phyloP scores from a whole-genome alignment of 2,113 vertebrate genomes.

The Melanerpes formicivorus region DNA sequence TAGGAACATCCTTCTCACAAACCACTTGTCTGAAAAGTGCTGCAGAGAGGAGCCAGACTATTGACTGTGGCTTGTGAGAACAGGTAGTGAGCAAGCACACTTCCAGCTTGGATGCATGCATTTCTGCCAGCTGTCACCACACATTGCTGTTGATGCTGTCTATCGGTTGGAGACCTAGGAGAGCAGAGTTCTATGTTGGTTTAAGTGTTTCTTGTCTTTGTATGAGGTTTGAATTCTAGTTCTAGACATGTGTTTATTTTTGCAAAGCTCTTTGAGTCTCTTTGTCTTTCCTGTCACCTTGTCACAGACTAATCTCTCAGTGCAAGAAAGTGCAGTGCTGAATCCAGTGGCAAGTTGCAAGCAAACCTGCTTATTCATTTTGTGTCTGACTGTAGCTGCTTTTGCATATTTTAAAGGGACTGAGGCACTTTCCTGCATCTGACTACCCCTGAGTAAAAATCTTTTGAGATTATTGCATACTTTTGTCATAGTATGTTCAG shows the following conservation, averaged over 20 bases:
- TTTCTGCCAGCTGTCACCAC: neutral
- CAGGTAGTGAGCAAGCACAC: neutral
- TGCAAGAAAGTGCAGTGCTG: neutral
- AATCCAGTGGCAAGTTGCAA: neutral
- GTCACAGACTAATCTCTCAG: neutral
- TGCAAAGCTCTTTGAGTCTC: neutral
- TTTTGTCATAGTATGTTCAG: neutral
- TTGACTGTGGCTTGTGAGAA: neutral
- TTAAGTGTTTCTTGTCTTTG: neutral
- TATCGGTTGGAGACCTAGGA: neutral
- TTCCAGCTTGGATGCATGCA: neutral
- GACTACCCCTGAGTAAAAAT: neutral
- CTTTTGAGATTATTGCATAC: neutral
- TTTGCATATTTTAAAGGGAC: neutral
- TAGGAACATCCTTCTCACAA: neutral
- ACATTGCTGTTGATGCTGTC: rapidly evolving
- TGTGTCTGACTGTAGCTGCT: neutral
- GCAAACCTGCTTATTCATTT: neutral
- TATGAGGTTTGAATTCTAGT: neutral
- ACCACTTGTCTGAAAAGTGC: neutral
- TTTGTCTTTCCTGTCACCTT: neutral
- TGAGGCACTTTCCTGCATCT: neutral
- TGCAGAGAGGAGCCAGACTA: neutral
- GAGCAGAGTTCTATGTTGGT: neutral
- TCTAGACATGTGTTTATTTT: neutral